A percentile compares a stretch with the other conserved stretches of the same genome.
Conservation (phyloP, 1,140 invertebrate species). For the Camponotus floridanus region DNA sequence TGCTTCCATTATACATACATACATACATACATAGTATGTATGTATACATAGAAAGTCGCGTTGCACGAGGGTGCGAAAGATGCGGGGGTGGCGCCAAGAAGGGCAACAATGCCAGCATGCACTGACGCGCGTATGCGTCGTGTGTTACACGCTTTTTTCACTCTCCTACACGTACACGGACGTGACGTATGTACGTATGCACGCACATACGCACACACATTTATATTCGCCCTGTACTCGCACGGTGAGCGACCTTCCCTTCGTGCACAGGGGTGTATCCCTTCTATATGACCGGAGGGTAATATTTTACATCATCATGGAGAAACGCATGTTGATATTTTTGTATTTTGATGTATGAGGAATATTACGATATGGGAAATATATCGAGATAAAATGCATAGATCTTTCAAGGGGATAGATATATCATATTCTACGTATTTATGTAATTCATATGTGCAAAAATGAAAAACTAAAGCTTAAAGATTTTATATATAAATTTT, state of each 20-base stretch:
- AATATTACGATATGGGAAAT: background rate
- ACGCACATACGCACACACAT: background rate
- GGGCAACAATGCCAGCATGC: conserved; percentile 72
- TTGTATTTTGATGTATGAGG: background rate
- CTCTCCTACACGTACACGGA: background rate
- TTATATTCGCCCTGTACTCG: background rate
- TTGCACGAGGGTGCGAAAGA: conserved; percentile 57
- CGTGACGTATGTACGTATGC: background rate
- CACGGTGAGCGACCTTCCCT: conserved; percentile 6
- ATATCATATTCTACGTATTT: background rate
- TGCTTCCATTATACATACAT: conserved; percentile 69
- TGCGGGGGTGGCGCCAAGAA: conserved; percentile 68
- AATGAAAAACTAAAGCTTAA: background rate
- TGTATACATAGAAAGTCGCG: conserved; percentile 29
- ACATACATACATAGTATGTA: conserved; percentile 20
- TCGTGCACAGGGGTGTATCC: conserved; percentile 35
- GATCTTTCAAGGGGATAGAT: background rate
- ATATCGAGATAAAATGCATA: background rate
- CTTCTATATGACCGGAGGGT: background rate
- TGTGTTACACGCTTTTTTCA: conserved; percentile 59
- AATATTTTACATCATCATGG: conserved; percentile 18
- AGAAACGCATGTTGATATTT: conserved; percentile 14
- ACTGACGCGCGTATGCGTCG: conserved; percentile 58
- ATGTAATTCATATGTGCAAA: background rate
- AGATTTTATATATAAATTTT: background rate